Conservation (phyloP, 2,113 vertebrate genomes). For the Diadophis punctatus region DNA sequence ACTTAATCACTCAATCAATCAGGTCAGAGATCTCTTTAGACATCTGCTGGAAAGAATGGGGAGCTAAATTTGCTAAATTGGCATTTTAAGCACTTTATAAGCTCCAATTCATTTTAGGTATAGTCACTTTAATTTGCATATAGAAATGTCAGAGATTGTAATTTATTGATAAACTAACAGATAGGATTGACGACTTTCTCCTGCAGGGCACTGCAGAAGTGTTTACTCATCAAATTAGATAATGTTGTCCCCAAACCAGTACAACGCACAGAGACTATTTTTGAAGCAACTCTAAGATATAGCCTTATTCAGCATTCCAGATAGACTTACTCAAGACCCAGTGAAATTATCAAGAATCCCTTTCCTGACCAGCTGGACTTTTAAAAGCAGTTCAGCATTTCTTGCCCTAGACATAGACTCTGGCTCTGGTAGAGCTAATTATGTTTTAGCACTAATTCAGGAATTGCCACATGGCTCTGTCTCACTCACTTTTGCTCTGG, state of each 20-base stretch:
- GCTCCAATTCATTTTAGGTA: neutral
- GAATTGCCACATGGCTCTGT: neutral
- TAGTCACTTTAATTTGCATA: neutral
- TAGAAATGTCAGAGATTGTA: neutral
- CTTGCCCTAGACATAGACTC: neutral
- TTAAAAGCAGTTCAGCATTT: neutral
- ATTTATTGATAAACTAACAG: accelerated
- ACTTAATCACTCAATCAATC: neutral
- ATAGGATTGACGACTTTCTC: neutral
- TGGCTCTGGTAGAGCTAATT: neutral
- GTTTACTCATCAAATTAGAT: neutral
- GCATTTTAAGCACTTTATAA: neutral
- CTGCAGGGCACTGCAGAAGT: neutral
- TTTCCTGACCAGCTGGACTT: neutral
- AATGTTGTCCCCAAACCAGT: neutral
- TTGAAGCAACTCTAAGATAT: neutral
- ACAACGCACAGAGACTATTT: neutral
- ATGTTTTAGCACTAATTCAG: neutral
- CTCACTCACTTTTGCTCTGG: neutral
- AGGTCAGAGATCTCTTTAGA: neutral
- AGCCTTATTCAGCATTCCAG: neutral
- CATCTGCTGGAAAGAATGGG: neutral
- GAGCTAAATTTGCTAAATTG: neutral
- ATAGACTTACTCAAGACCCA: neutral
- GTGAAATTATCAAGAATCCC: neutral